These are phyloP conservation scores for Orthosia incerta DNA, from an alignment of 2,888 invertebrate genomes.

Conservation along the genomic window DNA sequence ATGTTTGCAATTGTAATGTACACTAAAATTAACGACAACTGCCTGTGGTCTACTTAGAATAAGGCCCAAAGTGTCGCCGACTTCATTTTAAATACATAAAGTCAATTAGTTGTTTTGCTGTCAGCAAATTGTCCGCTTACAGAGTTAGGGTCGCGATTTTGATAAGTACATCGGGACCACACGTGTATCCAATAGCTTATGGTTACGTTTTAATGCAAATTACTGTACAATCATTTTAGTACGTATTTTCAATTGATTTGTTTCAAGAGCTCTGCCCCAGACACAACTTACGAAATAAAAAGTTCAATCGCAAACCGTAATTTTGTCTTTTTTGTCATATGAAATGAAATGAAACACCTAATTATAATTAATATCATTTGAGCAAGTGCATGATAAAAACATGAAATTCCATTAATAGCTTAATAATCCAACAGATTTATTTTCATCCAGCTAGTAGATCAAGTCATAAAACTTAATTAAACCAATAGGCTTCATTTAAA, in stretches of 20 bases:
- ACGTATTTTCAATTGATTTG: background rate
- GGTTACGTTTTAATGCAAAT: slow-evolving; percentile 5
- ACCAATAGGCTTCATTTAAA: slow-evolving; percentile 40
- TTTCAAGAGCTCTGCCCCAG: background rate
- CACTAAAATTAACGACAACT: slow-evolving; percentile 62
- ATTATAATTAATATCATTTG: background rate
- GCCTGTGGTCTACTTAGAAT: slow-evolving; percentile 47
- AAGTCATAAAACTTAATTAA: slow-evolving; percentile 41
- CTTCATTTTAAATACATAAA: slow-evolving; percentile 60
- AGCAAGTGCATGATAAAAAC: background rate
- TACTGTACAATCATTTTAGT: background rate
- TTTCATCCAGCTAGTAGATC: slow-evolving; percentile 11
- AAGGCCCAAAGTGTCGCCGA: slow-evolving; percentile 44
- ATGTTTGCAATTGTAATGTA: slow-evolving; percentile 64
- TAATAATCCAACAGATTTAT: background rate
- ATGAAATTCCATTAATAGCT: background rate
- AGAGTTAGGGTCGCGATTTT: slow-evolving; percentile 39
- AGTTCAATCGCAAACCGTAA: background rate
- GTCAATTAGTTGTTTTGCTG: slow-evolving; percentile 54
- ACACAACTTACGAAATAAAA: background rate
- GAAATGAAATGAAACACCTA: too few species aligned
- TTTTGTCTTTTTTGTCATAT: background rate
- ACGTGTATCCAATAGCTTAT: slow-evolving; percentile 3
- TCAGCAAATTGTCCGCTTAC: slow-evolving; percentile 34
- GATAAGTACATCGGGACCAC: slow-evolving; percentile 32